These are phyloP conservation scores for Trachurus trachurus DNA, from an alignment of 2,797 vertebrate genomes.

Conservation along the genomic window DNA sequence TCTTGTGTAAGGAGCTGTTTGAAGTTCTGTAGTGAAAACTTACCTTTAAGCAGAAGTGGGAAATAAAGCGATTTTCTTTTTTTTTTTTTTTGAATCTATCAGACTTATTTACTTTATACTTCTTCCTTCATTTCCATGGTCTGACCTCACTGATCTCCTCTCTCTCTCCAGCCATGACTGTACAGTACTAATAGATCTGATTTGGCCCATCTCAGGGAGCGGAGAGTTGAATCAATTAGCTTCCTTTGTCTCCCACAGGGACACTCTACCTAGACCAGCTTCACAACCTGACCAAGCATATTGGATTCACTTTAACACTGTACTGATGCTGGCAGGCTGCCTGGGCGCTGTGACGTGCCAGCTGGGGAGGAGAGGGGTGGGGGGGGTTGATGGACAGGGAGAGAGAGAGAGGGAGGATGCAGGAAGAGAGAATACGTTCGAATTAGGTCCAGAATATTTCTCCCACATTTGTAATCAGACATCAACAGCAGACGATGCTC, in stretches of 20 bases:
- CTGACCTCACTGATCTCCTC: conserved; percentile 33
- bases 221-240: conserved; percentile 69
- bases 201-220: conserved; percentile 54
- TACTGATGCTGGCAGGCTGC: conserved; percentile 63
- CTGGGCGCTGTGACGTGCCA: conserved; percentile 40
- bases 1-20: neutral
- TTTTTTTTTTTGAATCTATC: no score
- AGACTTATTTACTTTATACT: conserved; percentile 8
- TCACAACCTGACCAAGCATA: conserved; percentile 63
- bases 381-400: neutral
- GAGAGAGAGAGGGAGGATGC: neutral
- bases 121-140: conserved; percentile 18
- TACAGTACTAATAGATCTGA: conserved; percentile 53
- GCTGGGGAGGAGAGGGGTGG: conserved; percentile 4
- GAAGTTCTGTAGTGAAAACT: neutral
- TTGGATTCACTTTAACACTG: conserved; percentile 67
- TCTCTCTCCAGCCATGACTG: conserved; percentile 4
- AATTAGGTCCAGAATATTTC: neutral
- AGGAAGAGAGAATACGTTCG: conserved; percentile 1
- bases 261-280: conserved; percentile 41
- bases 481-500: neutral
- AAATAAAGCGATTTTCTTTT: neutral
- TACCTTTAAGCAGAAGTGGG: no score
- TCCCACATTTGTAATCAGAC: neutral
- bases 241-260: conserved; percentile 62